Percentiles rank a stretch among this genome's conserved stretches.
Conservation (phyloP, 2,888 invertebrate genomes). For the Mongoloraphidia duomilia region DNA sequence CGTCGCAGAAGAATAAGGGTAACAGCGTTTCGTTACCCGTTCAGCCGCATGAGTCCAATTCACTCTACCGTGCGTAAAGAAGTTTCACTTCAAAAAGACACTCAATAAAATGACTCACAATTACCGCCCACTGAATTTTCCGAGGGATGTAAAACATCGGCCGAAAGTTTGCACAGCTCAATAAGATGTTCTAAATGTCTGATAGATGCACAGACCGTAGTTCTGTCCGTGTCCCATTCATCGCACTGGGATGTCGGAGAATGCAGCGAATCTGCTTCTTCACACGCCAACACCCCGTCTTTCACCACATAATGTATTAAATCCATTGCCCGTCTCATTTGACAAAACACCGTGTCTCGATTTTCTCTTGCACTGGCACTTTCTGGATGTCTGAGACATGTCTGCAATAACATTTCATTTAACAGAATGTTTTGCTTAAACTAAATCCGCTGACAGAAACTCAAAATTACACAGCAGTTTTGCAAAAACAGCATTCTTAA, state of each 20-base stretch:
- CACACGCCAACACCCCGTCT: slow-evolving; percentile 70
- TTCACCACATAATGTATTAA: slow-evolving; percentile 94
- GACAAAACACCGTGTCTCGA: slow-evolving; percentile 94
- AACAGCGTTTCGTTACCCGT: too few species aligned
- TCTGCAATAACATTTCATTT: slow-evolving; percentile 32
- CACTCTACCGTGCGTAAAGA: too few species aligned
- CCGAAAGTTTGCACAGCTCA: slow-evolving; percentile 71
- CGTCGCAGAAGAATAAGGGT: too few species aligned
- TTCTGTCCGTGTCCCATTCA: slow-evolving; percentile 47
- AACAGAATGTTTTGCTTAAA: neutral
- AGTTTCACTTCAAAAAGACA: too few species aligned
- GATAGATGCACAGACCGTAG: slow-evolving; percentile 67
- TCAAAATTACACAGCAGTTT: neutral
- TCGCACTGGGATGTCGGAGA: slow-evolving; percentile 35
- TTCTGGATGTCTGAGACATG: slow-evolving; percentile 88
- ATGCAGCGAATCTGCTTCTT: slow-evolving; percentile 24
- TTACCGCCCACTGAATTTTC: slow-evolving; percentile 1
- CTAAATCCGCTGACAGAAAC: neutral
- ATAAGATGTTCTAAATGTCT: slow-evolving; percentile 75
- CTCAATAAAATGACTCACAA: too few species aligned
- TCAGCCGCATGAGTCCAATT: too few species aligned
- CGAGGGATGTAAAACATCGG: neutral
- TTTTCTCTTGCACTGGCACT: slow-evolving; percentile 87
- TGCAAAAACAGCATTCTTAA: too few species aligned
- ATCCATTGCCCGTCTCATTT: slow-evolving; percentile 94